These are phyloP conservation scores for Psilopsiagon aymara DNA, from an alignment of 2,113 vertebrate genomes.

Conservation along the genomic window DNA sequence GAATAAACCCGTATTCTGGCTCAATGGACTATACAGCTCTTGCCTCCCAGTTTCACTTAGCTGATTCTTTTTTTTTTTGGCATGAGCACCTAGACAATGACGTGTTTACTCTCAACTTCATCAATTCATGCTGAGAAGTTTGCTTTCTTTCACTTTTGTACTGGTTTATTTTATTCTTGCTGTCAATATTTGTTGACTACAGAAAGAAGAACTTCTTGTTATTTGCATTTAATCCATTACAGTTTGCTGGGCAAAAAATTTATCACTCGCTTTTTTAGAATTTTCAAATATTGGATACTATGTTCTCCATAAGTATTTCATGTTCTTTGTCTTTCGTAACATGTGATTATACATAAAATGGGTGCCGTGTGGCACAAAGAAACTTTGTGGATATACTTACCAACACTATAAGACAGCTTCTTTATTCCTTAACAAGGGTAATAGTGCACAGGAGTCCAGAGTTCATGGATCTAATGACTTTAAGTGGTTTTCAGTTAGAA, in stretches of 20 bases:
- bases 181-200: background rate
- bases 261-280: background rate
- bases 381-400: background rate
- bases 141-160: background rate
- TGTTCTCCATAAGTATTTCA: background rate
- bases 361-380: background rate
- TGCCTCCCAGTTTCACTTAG: background rate
- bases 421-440: background rate
- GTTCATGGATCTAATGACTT: background rate
- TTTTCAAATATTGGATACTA: background rate
- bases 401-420: background rate
- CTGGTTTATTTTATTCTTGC: background rate
- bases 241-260: background rate
- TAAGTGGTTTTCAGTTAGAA: slow-evolving; percentile 9
- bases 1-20: background rate
- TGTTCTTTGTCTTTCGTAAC: background rate
- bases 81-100: background rate
- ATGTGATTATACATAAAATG: background rate
- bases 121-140: background rate
- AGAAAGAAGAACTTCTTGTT: background rate
- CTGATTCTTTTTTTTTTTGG: background rate
- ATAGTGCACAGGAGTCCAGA: background rate
- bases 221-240: background rate
- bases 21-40: background rate
- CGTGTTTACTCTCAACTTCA: background rate